Percentiles rank a stretch among this genome's conserved stretches.
These are phyloP conservation scores for Anarsia innoxiella DNA, from an alignment of 2,888 invertebrate species.

Conservation along the genomic window DNA sequence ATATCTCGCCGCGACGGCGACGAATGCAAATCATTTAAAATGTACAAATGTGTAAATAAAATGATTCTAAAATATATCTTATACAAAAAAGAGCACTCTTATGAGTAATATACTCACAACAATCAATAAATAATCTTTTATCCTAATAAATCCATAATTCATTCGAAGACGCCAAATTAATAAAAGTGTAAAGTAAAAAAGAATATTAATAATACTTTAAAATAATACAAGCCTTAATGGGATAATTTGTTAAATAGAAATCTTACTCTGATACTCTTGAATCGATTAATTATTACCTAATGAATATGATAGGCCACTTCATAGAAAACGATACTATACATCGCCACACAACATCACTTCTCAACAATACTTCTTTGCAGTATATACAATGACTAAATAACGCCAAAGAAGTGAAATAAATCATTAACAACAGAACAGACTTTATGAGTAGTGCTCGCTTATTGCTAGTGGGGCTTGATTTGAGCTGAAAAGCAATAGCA, in stretches of 20 bases:
- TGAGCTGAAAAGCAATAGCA: constrained; percentile 58
- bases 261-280: constrained; percentile 57
- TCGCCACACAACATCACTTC: constrained; percentile 50
- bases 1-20: constrained; percentile 9
- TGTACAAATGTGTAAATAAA: constrained; percentile 9
- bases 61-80: constrained; percentile 13
- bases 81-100: constrained; percentile 18
- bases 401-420: constrained; percentile 54
- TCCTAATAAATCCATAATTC: constrained; percentile 17
- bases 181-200: constrained; percentile 40
- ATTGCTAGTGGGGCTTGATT: constrained; percentile 60
- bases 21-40: constrained; percentile 3
- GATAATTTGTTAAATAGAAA: constrained; percentile 58
- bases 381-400: constrained; percentile 65
- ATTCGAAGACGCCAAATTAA: constrained; percentile 24
- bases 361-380: constrained; percentile 55
- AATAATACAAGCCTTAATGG: constrained; percentile 62
- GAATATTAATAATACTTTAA: constrained; percentile 60
- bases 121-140: constrained; percentile 27
- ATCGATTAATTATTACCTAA: constrained; percentile 49
- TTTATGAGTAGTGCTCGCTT: constrained; percentile 61
- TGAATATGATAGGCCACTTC: constrained; percentile 61
- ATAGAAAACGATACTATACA: constrained; percentile 46
- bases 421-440: constrained; percentile 55
- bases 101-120: constrained; percentile 17